These are phyloP conservation scores for Rhinoraja longicauda DNA, from an alignment of 2,797 vertebrate genomes.

Conservation along the genomic window DNA sequence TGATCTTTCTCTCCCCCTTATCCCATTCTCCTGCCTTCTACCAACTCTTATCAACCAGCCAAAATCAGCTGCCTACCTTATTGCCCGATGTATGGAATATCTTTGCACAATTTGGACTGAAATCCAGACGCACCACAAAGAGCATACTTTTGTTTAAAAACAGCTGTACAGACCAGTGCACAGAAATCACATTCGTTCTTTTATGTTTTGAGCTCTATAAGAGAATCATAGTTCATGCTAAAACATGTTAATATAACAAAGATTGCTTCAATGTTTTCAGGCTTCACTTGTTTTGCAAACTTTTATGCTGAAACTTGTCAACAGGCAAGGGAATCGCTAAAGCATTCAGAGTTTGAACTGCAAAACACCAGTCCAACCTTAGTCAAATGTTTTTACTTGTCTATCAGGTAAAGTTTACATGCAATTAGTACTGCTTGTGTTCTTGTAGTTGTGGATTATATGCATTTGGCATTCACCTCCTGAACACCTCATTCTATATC, in stretches of 20 bases:
- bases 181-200: not conserved
- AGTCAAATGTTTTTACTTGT: not conserved
- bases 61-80: conserved; percentile 3
- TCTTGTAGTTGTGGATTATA: not conserved
- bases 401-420: not conserved
- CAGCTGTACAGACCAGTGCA: not conserved
- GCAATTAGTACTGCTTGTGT: not conserved
- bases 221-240: not conserved
- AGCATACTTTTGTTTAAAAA: not conserved
- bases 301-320: not conserved
- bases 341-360: not conserved
- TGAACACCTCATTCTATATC: not conserved
- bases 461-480: not conserved
- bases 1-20: no score
- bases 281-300: conserved; percentile 9
- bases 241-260: conserved; percentile 33
- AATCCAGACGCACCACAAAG: conserved; percentile 9
- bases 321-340: not conserved
- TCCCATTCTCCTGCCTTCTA: not conserved
- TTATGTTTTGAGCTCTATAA: conserved; percentile 25
- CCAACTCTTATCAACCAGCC: conserved; percentile 24
- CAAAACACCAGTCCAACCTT: not conserved
- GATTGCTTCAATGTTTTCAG: conserved; percentile 11
- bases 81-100: not conserved
- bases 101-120: not conserved